Conservation (phyloP, 1,140 invertebrate genomes). For the Copidosoma floridanum region DNA sequence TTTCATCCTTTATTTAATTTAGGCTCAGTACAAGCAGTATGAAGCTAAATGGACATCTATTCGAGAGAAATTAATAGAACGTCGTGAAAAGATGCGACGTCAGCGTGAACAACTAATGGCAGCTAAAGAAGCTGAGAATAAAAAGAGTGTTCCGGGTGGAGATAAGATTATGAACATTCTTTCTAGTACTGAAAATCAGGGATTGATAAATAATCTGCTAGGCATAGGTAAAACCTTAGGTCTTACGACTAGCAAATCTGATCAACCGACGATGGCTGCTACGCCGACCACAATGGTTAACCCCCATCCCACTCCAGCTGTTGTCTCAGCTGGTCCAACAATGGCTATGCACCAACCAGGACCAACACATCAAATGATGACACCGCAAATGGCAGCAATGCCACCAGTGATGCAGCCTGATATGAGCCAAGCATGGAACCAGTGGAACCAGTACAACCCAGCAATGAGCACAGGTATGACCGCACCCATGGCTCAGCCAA, state of each 20-base stretch:
- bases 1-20: conserved; percentile 32
- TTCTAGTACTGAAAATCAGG: conserved; percentile 53
- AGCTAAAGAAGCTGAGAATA: conserved; percentile 42
- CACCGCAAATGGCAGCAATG: conserved; percentile 25
- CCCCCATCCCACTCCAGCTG: no score
- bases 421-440: conserved; percentile 40
- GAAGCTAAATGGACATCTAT: conserved; percentile 81
- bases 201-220: conserved; percentile 51
- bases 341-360: conserved; percentile 27
- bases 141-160: conserved; percentile 46
- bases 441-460: conserved; percentile 50
- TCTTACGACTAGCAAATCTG: conserved; percentile 45
- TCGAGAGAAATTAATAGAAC: conserved; percentile 71
- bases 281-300: neutral
- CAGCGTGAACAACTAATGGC: conserved; percentile 46
- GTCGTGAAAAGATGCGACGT: conserved; percentile 75
- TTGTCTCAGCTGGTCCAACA: neutral
- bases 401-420: conserved; percentile 37
- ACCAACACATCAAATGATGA: neutral
- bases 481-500: conserved; percentile 5
- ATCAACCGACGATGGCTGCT: conserved; percentile 10
- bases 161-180: conserved; percentile 54
- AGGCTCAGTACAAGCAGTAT: conserved; percentile 74
- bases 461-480: conserved; percentile 31
- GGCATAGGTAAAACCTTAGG: conserved; percentile 54